Evolutionary conservation across 2,797 vertebrate species (phyloP).

Genomic region (Muscicapa comitata): DNA sequence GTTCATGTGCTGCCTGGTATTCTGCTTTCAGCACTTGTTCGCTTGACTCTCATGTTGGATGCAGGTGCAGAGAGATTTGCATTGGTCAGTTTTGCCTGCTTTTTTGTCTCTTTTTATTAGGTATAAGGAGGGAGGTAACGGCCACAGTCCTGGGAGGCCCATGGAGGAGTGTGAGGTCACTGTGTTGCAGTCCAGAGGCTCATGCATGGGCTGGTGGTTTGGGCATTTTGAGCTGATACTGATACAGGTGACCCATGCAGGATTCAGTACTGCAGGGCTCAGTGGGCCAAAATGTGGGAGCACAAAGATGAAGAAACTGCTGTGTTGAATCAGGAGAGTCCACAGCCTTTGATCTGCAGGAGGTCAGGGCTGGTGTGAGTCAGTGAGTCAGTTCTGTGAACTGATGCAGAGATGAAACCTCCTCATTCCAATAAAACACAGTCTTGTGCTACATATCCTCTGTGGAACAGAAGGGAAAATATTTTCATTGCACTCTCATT

Average conservation of each 20-base stretch:
- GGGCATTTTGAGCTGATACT: not conserved
- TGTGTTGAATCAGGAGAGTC: not conserved
- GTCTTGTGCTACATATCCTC: not conserved
- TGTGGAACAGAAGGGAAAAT: not conserved
- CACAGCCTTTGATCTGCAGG: not conserved
- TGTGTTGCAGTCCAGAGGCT: not conserved
- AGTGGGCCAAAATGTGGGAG: not conserved
- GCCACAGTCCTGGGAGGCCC: not conserved
- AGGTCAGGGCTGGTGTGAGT: not conserved
- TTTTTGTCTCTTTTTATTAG: not conserved
- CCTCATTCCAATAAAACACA: not conserved
- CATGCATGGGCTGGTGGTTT: fast-evolving
- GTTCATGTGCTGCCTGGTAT: not conserved
- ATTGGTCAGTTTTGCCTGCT: not conserved
- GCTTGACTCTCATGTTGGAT: not conserved
- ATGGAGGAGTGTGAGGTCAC: not conserved
- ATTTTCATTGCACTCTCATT: not conserved
- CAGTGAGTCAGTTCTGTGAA: not conserved
- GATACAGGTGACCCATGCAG: not conserved
- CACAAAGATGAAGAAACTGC: not conserved
- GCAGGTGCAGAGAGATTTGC: not conserved
- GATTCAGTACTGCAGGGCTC: not conserved
- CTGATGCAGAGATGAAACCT: not conserved
- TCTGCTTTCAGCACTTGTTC: not conserved
- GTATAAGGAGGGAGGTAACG: not conserved